These are phyloP conservation scores for Agelas oroides DNA, from an alignment of 37 sponge, comb jelly and placozoan species.

Conservation along the genomic window DNA sequence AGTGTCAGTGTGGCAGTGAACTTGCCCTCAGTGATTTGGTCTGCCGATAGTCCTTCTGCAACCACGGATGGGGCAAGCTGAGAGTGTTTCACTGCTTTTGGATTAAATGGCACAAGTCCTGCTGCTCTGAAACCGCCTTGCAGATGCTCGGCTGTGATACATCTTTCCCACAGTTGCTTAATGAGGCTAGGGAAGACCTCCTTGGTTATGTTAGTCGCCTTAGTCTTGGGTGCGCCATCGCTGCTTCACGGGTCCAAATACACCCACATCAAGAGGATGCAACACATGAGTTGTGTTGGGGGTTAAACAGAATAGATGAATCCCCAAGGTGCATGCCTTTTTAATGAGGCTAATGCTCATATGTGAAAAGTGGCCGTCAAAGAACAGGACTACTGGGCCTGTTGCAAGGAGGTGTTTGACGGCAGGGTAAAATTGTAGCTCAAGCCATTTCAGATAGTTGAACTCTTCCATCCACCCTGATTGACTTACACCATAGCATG, in stretches of 20 bases:
- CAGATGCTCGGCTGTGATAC: constrained; percentile 8
- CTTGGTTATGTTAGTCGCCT: constrained; percentile 49
- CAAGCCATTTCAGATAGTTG: constrained; percentile 32
- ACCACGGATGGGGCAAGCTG: too few relatives aligned
- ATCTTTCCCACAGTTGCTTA: constrained; percentile 5
- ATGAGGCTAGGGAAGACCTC: constrained; percentile 42
- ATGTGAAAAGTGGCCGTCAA: constrained; percentile 45
- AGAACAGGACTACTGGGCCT: constrained; percentile 35
- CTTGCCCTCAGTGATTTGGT: too few relatives aligned
- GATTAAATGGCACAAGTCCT: constrained; percentile 5
- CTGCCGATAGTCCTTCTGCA: not conserved
- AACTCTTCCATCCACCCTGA: constrained; percentile 55
- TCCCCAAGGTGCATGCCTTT: not conserved
- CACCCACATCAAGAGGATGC: constrained; percentile 52
- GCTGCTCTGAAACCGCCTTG: not conserved
- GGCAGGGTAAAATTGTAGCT: constrained; percentile 1
- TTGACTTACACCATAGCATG: constrained; percentile 13
- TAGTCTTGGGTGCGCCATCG: constrained; percentile 25
- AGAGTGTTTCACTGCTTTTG: not conserved
- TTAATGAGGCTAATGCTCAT: constrained; percentile 5
- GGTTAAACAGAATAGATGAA: constrained; percentile 43
- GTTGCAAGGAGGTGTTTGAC: constrained; percentile 10
- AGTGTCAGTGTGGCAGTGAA: too few relatives aligned
- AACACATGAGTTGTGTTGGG: constrained; percentile 49
- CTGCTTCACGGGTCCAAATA: constrained; percentile 41